These are phyloP conservation scores for Morpho achilles DNA, from an alignment of 2,888 invertebrate species.

Conservation along the genomic window DNA sequence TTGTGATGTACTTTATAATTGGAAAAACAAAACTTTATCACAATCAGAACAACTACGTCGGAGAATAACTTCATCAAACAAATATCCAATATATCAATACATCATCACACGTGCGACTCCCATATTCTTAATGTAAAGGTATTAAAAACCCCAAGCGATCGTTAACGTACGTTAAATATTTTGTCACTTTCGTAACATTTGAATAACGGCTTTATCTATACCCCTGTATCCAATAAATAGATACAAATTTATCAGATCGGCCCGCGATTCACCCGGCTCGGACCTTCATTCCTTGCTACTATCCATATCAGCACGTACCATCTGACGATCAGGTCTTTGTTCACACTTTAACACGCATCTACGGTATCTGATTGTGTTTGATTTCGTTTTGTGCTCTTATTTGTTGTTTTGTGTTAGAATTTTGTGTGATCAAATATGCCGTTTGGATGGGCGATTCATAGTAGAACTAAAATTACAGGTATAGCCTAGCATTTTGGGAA, in stretches of 20 bases:
- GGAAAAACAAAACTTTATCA: too few relatives aligned
- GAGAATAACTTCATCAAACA: too few relatives aligned
- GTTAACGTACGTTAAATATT: conserved; percentile 5
- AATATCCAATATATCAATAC: too few relatives aligned
- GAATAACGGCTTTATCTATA: conserved; percentile 20
- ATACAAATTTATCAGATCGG: conserved; percentile 25
- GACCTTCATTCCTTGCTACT: conserved; percentile 35
- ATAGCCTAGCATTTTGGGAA: too few relatives aligned
- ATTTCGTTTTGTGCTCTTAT: conserved; percentile 39
- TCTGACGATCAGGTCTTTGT: conserved; percentile 29
- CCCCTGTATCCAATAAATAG: conserved; percentile 22
- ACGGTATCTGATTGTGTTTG: conserved; percentile 39
- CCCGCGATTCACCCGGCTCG: conserved; percentile 28
- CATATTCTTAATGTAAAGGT: too few relatives aligned
- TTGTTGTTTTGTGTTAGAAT: background rate
- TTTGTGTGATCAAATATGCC: conserved; percentile 3
- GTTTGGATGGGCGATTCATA: too few relatives aligned
- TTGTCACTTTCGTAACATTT: conserved; percentile 9
- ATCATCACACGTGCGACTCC: too few relatives aligned
- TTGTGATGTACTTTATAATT: too few relatives aligned
- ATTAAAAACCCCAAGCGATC: too few relatives aligned
- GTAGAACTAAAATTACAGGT: too few relatives aligned
- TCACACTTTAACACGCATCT: conserved; percentile 63
- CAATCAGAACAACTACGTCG: too few relatives aligned
- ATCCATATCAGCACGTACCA: conserved; percentile 26